A percentile compares a stretch with the other conserved stretches of the same genome.
Conservation (phyloP, 2,888 invertebrate genomes). For the Mycalesis mineus region DNA sequence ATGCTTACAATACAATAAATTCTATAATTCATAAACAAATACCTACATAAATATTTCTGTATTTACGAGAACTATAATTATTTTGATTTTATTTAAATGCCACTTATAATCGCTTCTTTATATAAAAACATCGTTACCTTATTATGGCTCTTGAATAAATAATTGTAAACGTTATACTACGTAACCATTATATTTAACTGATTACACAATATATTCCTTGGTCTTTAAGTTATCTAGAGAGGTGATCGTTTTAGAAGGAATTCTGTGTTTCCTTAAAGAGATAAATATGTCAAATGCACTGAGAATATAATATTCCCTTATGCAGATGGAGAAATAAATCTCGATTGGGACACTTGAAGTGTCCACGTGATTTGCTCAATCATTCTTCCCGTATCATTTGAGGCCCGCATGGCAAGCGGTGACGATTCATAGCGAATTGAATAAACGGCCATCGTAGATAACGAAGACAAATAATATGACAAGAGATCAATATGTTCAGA, state of each 20-base stretch:
- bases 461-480: slow-evolving; percentile 5
- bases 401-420: slow-evolving; percentile 35
- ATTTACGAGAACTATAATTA: not conserved
- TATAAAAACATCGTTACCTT: slow-evolving; percentile 1
- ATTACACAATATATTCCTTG: slow-evolving; percentile 24
- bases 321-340: slow-evolving; percentile 28
- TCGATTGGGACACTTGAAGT: slow-evolving; percentile 26
- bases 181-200: slow-evolving; percentile 15
- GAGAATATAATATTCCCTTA: slow-evolving; percentile 16
- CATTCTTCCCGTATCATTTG: slow-evolving; percentile 33
- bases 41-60: not conserved
- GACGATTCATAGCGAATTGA: slow-evolving; percentile 36
- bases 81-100: slow-evolving; percentile 1
- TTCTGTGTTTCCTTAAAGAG: slow-evolving; percentile 19
- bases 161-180: not conserved
- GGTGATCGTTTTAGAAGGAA: slow-evolving; percentile 19
- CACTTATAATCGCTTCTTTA: not conserved
- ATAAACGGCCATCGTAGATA: slow-evolving; percentile 32
- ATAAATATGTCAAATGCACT: slow-evolving; percentile 23
- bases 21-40: not conserved
- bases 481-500: not conserved
- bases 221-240: slow-evolving; percentile 25
- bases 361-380: slow-evolving; percentile 30
- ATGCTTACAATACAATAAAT: not conserved
- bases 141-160: slow-evolving; percentile 1